Evolutionary conservation across 2,888 invertebrate species (phyloP).

Genomic region (Drosophila nigricruria): DNA sequence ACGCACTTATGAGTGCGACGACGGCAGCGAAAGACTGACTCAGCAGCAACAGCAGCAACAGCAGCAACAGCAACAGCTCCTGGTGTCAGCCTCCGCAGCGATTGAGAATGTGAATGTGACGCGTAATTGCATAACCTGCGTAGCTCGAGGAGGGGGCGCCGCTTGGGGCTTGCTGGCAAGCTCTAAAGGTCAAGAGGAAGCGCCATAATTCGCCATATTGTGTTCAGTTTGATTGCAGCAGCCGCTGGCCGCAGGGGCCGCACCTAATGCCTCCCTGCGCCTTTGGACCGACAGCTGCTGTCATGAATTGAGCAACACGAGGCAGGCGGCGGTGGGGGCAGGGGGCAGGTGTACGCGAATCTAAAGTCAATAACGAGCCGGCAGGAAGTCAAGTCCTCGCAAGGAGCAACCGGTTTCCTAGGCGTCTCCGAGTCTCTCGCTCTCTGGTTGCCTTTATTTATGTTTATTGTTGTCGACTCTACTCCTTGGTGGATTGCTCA

Average conservation of each 20-base stretch:
- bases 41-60: conserved; percentile 28
- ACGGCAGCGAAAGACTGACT: conserved; percentile 43
- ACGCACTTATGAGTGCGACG: conserved; percentile 66
- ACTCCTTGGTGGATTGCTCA: conserved; percentile 37
- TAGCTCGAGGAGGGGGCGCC: not conserved
- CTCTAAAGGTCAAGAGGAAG: conserved; percentile 72
- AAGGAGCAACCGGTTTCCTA: conserved; percentile 63
- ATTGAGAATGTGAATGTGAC: conserved; percentile 61
- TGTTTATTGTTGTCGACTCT: conserved; percentile 61
- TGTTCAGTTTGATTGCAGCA: conserved; percentile 36
- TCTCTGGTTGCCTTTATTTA: conserved; percentile 42
- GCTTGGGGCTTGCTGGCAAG: not conserved
- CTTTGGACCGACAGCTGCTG: conserved; percentile 14
- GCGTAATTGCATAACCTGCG: conserved; percentile 74
- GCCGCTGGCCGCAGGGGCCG: conserved; percentile 34
- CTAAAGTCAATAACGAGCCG: conserved; percentile 64
- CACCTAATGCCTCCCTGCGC: conserved; percentile 18
- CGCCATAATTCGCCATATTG: conserved; percentile 77
- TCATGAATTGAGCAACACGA: conserved; percentile 51
- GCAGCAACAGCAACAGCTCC: conserved; percentile 28
- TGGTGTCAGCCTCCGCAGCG: conserved; percentile 45
- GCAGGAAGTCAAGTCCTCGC: conserved; percentile 59
- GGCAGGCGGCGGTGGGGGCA: not conserved
- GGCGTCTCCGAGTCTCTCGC: conserved; percentile 25
- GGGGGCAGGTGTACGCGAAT: conserved; percentile 15